A percentile compares a stretch with the other conserved stretches of the same genome.
These are phyloP conservation scores for Palloptera scutellata DNA, from an alignment of 2,888 invertebrate species.

Conservation along the genomic window DNA sequence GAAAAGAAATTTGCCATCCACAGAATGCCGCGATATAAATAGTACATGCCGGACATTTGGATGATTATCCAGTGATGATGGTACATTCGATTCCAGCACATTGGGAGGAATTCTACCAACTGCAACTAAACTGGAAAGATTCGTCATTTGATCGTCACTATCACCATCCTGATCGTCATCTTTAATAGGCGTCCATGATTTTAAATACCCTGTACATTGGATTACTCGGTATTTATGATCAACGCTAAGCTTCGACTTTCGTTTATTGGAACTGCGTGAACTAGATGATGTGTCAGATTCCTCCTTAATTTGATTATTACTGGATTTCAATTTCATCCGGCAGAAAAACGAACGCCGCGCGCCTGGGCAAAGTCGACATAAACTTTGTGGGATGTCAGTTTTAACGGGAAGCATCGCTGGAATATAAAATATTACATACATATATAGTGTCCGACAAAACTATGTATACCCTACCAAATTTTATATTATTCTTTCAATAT, in stretches of 20 bases:
- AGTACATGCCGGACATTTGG: conserved; percentile 72
- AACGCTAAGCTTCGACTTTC: conserved; percentile 69
- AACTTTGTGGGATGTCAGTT: conserved; percentile 80
- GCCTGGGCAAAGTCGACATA: conserved; percentile 84
- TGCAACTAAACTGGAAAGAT: conserved; percentile 87
- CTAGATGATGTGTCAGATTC: conserved; percentile 67
- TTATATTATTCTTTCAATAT: too few species aligned
- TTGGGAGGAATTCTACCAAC: conserved; percentile 79
- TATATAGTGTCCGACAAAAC: too few species aligned
- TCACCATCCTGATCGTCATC: conserved; percentile 74
- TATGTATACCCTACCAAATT: too few species aligned
- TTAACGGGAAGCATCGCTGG: conserved; percentile 91
- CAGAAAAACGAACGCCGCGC: conserved; percentile 92
- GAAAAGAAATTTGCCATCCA: conserved; percentile 91
- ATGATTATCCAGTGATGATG: conserved; percentile 62
- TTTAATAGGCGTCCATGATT: conserved; percentile 88
- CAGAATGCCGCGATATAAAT: conserved; percentile 84
- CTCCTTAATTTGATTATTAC: conserved; percentile 73
- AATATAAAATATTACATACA: conserved; percentile 7
- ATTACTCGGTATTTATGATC: conserved; percentile 89
- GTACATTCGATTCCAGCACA: conserved; percentile 66
- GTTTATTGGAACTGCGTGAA: conserved; percentile 69
- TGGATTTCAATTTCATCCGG: conserved; percentile 83
- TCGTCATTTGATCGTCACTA: conserved; percentile 68
- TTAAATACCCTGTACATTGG: conserved; percentile 92